phyloP scores from a whole-genome alignment of 2,113 vertebrate species.

The Spea bombifrons region DNA sequence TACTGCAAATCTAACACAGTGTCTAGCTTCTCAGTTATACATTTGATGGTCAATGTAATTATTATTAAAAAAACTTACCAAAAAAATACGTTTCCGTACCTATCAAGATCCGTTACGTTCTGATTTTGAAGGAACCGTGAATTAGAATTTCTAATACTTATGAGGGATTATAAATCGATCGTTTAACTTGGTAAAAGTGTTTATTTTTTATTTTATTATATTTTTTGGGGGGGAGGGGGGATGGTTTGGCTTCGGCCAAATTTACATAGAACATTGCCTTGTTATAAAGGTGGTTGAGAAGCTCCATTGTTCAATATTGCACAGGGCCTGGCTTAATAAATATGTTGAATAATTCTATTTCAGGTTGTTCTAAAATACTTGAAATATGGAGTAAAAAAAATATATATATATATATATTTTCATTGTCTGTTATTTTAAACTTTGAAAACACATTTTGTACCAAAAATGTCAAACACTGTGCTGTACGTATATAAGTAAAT shows the following conservation, averaged over 20 bases:
- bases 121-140: slow-evolving; percentile 6
- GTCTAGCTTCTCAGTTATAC: background rate
- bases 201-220: background rate
- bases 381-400: slow-evolving; percentile 50
- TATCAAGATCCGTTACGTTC: slow-evolving; percentile 10
- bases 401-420: slow-evolving; percentile 47
- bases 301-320: slow-evolving; percentile 17
- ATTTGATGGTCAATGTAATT: background rate
- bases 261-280: slow-evolving; percentile 16
- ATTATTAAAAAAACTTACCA: background rate
- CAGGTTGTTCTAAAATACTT: slow-evolving; percentile 55
- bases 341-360: slow-evolving; percentile 56
- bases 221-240: background rate
- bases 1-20: background rate
- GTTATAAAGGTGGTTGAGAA: slow-evolving; percentile 31
- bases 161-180: slow-evolving; percentile 1
- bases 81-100: background rate
- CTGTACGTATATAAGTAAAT: slow-evolving; percentile 53
- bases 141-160: background rate
- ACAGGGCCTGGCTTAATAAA: slow-evolving; percentile 61
- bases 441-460: slow-evolving; percentile 66
- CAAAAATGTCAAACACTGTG: slow-evolving; percentile 71
- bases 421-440: slow-evolving; percentile 48
- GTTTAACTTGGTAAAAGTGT: background rate
- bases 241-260: slow-evolving; percentile 20